Evolutionary conservation across 2,888 invertebrate genomes (phyloP).

Genomic region (Pedicia rivosa): DNA sequence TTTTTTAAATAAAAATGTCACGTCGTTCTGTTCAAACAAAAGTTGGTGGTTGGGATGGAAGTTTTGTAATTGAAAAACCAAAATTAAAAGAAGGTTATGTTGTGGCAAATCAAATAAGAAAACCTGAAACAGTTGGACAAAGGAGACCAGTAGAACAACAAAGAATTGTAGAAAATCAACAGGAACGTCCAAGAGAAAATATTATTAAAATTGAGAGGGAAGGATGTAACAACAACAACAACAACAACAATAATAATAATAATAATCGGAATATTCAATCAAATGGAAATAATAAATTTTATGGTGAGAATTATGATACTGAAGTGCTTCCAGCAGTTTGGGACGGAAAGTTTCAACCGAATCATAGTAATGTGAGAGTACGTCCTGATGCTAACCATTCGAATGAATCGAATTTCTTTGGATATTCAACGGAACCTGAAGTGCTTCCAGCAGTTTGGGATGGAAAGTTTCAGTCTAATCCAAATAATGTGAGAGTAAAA

Average conservation of each 20-base stretch:
- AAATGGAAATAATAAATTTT: constrained; percentile 6
- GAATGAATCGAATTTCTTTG: constrained; percentile 26
- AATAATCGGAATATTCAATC: neutral
- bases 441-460: constrained; percentile 27
- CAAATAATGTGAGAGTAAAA: constrained; percentile 20
- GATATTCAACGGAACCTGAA: constrained; percentile 22
- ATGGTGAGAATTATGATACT: constrained; percentile 7
- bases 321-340: constrained; percentile 8
- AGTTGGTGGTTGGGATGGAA: constrained; percentile 31
- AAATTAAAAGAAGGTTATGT: neutral
- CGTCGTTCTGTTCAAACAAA: constrained; percentile 25
- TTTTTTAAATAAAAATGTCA: constrained; percentile 18
- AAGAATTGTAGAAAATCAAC: too few species aligned
- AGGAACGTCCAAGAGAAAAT: too few species aligned
- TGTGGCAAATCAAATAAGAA: neutral
- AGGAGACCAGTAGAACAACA: too few species aligned
- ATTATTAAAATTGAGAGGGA: too few species aligned
- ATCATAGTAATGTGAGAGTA: constrained; percentile 1
- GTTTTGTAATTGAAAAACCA: constrained; percentile 16
- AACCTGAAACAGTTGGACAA: neutral
- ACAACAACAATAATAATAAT: too few species aligned
- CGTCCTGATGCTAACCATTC: constrained; percentile 18
- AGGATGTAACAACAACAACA: neutral
- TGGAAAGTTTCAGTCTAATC: constrained; percentile 21
- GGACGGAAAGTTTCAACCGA: constrained; percentile 4